Evolutionary conservation across 2,888 invertebrate genomes (phyloP), one percentile per base, ranked within the genome.

Genomic region (Mactromeris polynyma): DNA sequence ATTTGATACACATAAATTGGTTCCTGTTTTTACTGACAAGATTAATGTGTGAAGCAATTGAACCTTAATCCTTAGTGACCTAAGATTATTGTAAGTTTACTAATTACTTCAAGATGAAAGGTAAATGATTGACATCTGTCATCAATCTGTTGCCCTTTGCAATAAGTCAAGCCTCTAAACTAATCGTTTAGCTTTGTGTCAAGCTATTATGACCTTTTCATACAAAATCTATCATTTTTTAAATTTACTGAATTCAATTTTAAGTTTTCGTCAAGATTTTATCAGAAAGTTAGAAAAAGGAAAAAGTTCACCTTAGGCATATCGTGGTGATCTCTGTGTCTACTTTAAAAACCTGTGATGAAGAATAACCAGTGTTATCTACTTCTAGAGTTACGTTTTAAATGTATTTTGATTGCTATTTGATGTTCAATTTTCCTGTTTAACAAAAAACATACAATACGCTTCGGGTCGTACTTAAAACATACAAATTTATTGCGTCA

Each of bases 361-460:
- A 38, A 64, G 6, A n/a, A 64, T 17, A 64, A 38, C 14, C n/a
- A n/a, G n/a, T 38, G 3, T 81, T 26, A 81, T 14, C 31, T 33
- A 14, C 33, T 26, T 26, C 81, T 81, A 40, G 3, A 26, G n/a
- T 82, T 82, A 82, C 64, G 64, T 64, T 82, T 82, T 82, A 82
- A 82, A 38, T 64, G n/a, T 54, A 54, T 82, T 82, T 82, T 64
- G n/a, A 82, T 82, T 38, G 40, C 81, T 58, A 26, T 64, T 38
- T 38, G 31, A 33, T 51, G 33, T 81, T 36, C 36, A 81, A 21
- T 46, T 54, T 36, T 58, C 58, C 19, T 58, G 21, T 58, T 58
- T 21, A 19, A 58, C n/a, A 58, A 58, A 58, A 58, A 58, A 58
- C 46, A 46, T 46, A 46, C 17, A 11, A 46, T 9, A 1, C 46